A percentile compares a stretch with the other conserved stretches of the same genome.
phyloP scores from a whole-genome alignment of 2,888 invertebrate genomes.

The Mylabris sibirica region DNA sequence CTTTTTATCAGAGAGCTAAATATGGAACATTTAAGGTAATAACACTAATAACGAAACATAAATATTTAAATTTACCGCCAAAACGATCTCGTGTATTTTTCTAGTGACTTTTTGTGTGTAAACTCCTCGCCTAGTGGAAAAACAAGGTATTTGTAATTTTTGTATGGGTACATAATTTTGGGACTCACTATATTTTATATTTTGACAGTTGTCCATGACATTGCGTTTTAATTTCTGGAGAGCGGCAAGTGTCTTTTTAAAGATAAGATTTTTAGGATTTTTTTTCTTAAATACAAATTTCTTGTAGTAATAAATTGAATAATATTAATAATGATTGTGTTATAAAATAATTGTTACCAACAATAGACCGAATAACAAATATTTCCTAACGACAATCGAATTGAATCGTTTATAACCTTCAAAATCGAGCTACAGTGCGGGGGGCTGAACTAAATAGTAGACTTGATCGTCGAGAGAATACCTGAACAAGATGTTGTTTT shows the following conservation, averaged over 20 bases:
- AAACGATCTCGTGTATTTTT: too few species aligned
- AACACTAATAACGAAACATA: too few species aligned
- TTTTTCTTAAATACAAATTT: too few species aligned
- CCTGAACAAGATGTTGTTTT: background rate
- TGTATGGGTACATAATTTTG: background rate
- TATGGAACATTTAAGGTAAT: too few species aligned
- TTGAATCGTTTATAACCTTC: constrained; percentile 1
- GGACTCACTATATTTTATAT: background rate
- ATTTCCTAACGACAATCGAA: background rate
- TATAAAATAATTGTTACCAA: background rate
- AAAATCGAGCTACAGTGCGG: background rate
- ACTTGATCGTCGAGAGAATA: background rate
- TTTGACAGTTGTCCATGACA: background rate
- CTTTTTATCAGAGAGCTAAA: too few species aligned
- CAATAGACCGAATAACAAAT: background rate
- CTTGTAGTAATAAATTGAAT: background rate
- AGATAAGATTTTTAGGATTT: too few species aligned
- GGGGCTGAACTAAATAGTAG: background rate
- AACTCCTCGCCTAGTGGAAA: too few species aligned
- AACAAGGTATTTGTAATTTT: too few species aligned
- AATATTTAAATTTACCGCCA: too few species aligned
- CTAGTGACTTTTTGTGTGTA: too few species aligned
- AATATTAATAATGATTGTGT: background rate
- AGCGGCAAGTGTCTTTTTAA: background rate
- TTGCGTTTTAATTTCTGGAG: background rate